Evolutionary conservation across 2,888 invertebrate species (phyloP).

Genomic region (Stenurella melanura): DNA sequence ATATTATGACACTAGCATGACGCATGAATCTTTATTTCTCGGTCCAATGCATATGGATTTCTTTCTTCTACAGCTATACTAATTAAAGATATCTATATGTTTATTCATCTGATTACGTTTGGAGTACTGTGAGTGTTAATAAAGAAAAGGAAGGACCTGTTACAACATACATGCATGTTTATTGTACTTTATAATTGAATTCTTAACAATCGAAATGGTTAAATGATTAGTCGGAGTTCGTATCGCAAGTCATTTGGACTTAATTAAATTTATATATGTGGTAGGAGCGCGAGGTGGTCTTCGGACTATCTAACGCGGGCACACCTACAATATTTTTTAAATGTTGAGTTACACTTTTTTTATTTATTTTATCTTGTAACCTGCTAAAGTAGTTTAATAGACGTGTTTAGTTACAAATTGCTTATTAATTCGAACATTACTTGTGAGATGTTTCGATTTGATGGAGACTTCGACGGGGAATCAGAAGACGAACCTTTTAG

Average conservation of each 20-base stretch:
- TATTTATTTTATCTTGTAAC: slow-evolving; percentile 41
- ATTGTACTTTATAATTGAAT: slow-evolving; percentile 72
- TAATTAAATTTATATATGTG: slow-evolving; percentile 71
- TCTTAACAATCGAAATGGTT: slow-evolving; percentile 69
- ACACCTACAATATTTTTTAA: slow-evolving; percentile 42
- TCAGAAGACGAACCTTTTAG: slow-evolving; percentile 42
- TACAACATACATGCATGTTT: slow-evolving; percentile 63
- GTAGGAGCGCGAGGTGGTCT: slow-evolving; percentile 49
- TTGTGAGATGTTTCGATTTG: slow-evolving; percentile 47
- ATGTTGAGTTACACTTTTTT: slow-evolving; percentile 42
- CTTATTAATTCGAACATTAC: slow-evolving; percentile 58
- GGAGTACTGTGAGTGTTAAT: slow-evolving; percentile 36
- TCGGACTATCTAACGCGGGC: slow-evolving; percentile 30
- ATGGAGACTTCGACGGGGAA: slow-evolving; percentile 55
- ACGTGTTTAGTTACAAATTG: slow-evolving; percentile 54
- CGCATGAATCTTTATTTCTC: slow-evolving; percentile 10
- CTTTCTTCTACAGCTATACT: slow-evolving; percentile 27
- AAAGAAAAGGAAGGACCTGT: slow-evolving; percentile 52
- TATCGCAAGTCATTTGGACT: slow-evolving; percentile 71
- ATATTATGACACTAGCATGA: background rate
- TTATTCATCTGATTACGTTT: slow-evolving; percentile 43
- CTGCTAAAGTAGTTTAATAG: slow-evolving; percentile 43
- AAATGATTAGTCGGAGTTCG: slow-evolving; percentile 67
- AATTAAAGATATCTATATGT: slow-evolving; percentile 42
- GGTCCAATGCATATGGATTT: slow-evolving; percentile 15